Evolutionary conservation across 1,140 invertebrate genomes (phyloP).

Genomic region (Achatina immaculata): DNA sequence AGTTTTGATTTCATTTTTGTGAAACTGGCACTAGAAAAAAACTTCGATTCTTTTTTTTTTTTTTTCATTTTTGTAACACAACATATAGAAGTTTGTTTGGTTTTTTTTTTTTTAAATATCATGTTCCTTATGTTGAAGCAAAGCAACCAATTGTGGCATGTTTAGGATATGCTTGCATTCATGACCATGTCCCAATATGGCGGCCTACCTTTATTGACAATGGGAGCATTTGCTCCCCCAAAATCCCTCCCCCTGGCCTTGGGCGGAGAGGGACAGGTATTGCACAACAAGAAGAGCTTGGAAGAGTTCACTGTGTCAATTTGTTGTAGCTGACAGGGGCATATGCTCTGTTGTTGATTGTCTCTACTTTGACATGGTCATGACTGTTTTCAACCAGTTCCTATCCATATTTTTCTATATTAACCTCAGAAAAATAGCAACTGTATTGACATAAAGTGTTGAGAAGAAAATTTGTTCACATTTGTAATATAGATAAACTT

Average conservation of each 20-base stretch:
- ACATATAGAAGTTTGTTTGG: no score
- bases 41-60: background rate
- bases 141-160: no score
- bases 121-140: background rate
- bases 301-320: background rate
- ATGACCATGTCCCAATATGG: slow-evolving; percentile 23
- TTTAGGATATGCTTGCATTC: background rate
- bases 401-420: no score
- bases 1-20: background rate
- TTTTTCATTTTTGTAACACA: no score
- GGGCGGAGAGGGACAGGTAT: background rate
- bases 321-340: background rate
- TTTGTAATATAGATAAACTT: no score
- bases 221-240: slow-evolving; percentile 4
- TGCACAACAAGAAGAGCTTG: no score
- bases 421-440: no score
- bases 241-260: background rate
- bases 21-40: background rate
- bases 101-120: slow-evolving; percentile 11
- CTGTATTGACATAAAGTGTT: no score
- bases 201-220: slow-evolving; percentile 16
- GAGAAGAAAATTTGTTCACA: no score
- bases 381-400: background rate
- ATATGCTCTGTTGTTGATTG: slow-evolving; percentile 26
- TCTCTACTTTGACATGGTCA: background rate